Percentiles rank a stretch among this genome's conserved stretches.
Conservation (phyloP, 2,888 invertebrate species). For the Orthosia cruda region DNA sequence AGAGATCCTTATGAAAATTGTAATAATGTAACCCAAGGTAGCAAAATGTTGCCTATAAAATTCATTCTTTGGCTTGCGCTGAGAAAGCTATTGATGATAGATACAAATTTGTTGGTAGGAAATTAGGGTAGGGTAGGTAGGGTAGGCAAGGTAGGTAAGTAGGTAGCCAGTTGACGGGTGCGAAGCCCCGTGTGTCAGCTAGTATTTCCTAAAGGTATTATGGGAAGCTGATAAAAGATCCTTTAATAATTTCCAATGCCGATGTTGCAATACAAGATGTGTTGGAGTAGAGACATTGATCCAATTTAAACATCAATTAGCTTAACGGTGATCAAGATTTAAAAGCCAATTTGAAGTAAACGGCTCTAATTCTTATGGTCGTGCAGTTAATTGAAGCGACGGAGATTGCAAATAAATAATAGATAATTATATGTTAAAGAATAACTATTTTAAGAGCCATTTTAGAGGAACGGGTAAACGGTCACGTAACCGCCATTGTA, state of each 20-base stretch:
- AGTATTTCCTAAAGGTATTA: no score
- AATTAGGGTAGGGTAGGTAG: no score
- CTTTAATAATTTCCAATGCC: background rate
- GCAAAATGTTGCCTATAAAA: no score
- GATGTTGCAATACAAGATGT: background rate
- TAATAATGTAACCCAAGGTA: no score
- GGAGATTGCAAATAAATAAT: slow-evolving; percentile 79
- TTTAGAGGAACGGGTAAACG: slow-evolving; percentile 83
- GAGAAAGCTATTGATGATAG: no score
- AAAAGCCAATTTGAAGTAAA: slow-evolving; percentile 65
- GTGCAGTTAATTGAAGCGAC: slow-evolving; percentile 69
- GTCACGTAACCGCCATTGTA: slow-evolving; percentile 83
- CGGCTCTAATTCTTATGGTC: slow-evolving; percentile 72
- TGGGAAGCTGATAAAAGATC: background rate
- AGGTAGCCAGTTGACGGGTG: no score
- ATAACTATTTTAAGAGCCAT: slow-evolving; percentile 81
- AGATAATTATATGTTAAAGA: slow-evolving; percentile 75
- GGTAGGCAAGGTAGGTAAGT: no score
- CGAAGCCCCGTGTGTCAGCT: no score
- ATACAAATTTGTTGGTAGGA: no score
- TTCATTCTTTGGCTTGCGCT: no score
- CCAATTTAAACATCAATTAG: slow-evolving; percentile 45
- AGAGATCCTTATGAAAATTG: no score
- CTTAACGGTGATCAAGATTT: slow-evolving; percentile 50
- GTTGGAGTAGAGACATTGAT: slow-evolving; percentile 47